Percentiles rank a stretch among this genome's conserved stretches.
Evolutionary conservation across 37 sponge, comb jelly and placozoan species (phyloP).

Genomic region (Diacarnus erythraeanus): DNA sequence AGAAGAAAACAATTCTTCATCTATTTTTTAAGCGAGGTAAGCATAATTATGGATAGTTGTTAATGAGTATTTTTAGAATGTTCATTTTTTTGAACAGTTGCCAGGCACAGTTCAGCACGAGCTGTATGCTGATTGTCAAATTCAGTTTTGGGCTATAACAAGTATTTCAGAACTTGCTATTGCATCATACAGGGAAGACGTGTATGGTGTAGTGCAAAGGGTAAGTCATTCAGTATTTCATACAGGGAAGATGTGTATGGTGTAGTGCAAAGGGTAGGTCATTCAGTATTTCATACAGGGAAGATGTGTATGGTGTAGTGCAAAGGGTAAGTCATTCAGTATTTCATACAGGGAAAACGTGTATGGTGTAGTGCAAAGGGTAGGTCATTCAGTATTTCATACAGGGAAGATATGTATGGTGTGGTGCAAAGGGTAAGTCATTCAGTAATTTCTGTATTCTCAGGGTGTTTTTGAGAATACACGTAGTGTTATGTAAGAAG

Average conservation of each 20-base stretch:
- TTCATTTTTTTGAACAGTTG: constrained; percentile 23
- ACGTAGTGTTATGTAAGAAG: no score
- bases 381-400: constrained; percentile 38
- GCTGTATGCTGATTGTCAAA: constrained; percentile 34
- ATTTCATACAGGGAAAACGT: constrained; percentile 61
- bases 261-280: constrained; percentile 73
- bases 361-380: constrained; percentile 79
- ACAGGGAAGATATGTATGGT: constrained; percentile 68
- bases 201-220: constrained; percentile 78
- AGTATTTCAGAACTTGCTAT: constrained; percentile 50
- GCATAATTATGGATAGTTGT: background rate
- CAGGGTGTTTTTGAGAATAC: no score
- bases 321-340: constrained; percentile 52
- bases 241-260: constrained; percentile 70
- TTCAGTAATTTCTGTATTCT: no score
- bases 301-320: constrained; percentile 76
- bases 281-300: constrained; percentile 30
- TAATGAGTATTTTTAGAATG: background rate
- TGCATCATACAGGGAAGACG: constrained; percentile 67
- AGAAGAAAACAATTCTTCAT: constrained; percentile 56
- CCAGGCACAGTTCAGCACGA: constrained; percentile 38
- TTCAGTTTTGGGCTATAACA: constrained; percentile 58
- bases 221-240: constrained; percentile 40
- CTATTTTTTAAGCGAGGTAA: constrained; percentile 56
- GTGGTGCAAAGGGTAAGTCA: constrained; percentile 79